A percentile compares a stretch with the other conserved stretches of the same genome.
Evolutionary conservation across 1,140 invertebrate species (phyloP).

Genomic region (Saccostrea cuccullata): DNA sequence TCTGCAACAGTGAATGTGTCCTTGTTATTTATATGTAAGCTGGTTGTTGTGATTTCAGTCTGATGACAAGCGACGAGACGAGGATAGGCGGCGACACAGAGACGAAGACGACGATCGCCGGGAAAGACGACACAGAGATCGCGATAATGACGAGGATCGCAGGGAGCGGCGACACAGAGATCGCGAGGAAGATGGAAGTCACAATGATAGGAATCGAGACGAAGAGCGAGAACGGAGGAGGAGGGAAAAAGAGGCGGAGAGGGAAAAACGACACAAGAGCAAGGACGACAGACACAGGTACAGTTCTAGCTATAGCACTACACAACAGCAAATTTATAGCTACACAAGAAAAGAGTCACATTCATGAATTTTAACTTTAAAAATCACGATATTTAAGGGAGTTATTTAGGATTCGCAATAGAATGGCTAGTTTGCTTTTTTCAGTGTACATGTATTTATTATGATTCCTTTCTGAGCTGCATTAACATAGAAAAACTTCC

Average conservation of each 20-base stretch:
- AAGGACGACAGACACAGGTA: conserved; percentile 45
- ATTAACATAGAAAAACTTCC: no score
- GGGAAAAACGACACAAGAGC: conserved; percentile 50
- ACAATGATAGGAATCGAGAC: conserved; percentile 33
- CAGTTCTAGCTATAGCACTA: not conserved
- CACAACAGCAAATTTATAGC: no score
- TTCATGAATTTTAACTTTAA: no score
- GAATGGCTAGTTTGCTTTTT: no score
- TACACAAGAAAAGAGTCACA: no score
- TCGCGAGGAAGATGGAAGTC: conserved; percentile 36
- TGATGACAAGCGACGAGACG: conserved; percentile 40
- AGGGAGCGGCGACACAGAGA: conserved; percentile 24
- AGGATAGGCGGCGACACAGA: conserved; percentile 42
- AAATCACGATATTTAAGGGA: no score
- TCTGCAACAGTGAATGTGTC: no score
- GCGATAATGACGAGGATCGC: conserved; percentile 44
- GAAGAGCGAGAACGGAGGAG: not conserved
- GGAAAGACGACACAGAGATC: conserved; percentile 11
- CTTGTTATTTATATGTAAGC: no score
- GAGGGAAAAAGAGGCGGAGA: conserved; percentile 48
- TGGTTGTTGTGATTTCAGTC: not conserved
- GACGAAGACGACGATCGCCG: conserved; percentile 52
- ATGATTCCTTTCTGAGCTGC: no score
- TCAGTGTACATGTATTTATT: no score
- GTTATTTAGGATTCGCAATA: no score